Conservation (phyloP, 1,140 invertebrate species). For the Trissolcus basalis region DNA sequence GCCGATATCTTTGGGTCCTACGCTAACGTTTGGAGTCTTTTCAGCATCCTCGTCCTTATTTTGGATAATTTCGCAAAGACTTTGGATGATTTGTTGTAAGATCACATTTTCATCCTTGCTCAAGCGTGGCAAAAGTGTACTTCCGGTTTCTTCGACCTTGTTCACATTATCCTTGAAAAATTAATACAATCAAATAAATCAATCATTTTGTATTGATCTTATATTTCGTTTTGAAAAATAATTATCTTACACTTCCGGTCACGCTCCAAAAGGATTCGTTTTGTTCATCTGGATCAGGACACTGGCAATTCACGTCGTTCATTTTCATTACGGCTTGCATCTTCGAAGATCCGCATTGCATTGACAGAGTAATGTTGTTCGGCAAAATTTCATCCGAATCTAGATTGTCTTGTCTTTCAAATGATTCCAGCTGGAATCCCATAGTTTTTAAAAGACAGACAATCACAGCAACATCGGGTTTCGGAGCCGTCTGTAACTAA, state of each 20-base stretch:
- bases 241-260: constrained; percentile 56
- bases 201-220: constrained; percentile 2
- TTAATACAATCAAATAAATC: neutral
- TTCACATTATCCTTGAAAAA: constrained; percentile 56
- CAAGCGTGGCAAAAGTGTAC: constrained; percentile 63
- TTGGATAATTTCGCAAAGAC: constrained; percentile 62
- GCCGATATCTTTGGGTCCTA: constrained; percentile 28
- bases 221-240: constrained; percentile 8
- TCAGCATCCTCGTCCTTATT: constrained; percentile 40
- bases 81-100: constrained; percentile 57
- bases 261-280: constrained; percentile 68
- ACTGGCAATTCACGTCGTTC: constrained; percentile 62
- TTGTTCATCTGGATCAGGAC: constrained; percentile 57
- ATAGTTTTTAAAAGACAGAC: constrained; percentile 63
- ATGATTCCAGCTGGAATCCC: constrained; percentile 63
- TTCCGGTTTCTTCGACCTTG: constrained; percentile 67
- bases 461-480: constrained; percentile 61
- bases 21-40: constrained; percentile 21
- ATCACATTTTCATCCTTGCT: constrained; percentile 59
- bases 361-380: constrained; percentile 54
- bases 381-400: constrained; percentile 15
- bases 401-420: constrained; percentile 55
- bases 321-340: constrained; percentile 67
- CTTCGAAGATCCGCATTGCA: constrained; percentile 66
- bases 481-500: constrained; percentile 7